Evolutionary conservation across 2,797 vertebrate genomes (phyloP), one percentile per base, ranked within the genome.

Genomic region (Pseudocheirus occidentalis): DNA sequence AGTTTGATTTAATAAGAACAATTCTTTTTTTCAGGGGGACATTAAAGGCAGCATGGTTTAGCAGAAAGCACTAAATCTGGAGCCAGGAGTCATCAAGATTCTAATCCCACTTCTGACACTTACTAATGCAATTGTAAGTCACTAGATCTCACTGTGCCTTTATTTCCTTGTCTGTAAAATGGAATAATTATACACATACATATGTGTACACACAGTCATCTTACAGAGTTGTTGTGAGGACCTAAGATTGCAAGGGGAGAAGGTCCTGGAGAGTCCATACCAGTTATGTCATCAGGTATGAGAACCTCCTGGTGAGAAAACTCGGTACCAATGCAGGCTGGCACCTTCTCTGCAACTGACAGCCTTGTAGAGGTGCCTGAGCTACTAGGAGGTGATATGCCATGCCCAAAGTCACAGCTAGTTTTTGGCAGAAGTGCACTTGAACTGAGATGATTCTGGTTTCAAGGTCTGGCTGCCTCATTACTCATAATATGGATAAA

Each of bases 1-100:
- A 24, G 27, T 53, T 66, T 93, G 21, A 62, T 90, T 95, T 34
- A 46, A 94, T 21, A n/a, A 95, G 18, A 91, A 92, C 92, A 92
- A 62, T 89, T 94, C 94, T 34, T 59, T 81, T 53, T 90, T 53
- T 53, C 50, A 28, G 11, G 50, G 27, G 52, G 46, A 90, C 46
- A 73, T 18, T n/a, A 73, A 73, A n/a, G 62, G 34, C 16, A 81
- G 18, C 2, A 9, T 9, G 18, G n/a, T 10, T 46, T 81, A 24
- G 18, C 7, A 46, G 18, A 81, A 46, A 46, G 18, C n/a, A 81
- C 7, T 46, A 9, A 46, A 46, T 81, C 18, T 81, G n/a, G n/a
- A n/a, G 34, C n/a, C 1, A 6, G 34, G 62, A 81, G 66, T 46
- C 59, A n/a, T 14, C 59, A n/a, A 34, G 59, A 66, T 10, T 31